Evolutionary conservation across 2,797 vertebrate species (phyloP).

Genomic region (Catharus ustulatus): DNA sequence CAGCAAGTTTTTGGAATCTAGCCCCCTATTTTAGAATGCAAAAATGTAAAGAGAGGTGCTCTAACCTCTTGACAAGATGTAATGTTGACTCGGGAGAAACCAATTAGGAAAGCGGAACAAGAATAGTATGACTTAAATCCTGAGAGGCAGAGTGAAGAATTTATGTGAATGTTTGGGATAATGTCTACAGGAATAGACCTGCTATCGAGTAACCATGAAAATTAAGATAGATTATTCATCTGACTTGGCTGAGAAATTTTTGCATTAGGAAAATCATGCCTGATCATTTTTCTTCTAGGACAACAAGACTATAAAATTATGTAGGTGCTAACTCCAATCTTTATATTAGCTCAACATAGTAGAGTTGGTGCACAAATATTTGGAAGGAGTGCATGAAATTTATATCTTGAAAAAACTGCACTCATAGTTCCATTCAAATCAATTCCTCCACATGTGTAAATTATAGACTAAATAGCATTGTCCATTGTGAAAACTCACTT

Average conservation of each 20-base stretch:
- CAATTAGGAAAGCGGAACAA: background rate
- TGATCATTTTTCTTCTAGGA: background rate
- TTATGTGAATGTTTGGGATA: background rate
- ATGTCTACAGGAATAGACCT: background rate
- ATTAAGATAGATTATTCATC: background rate
- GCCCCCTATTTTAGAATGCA: background rate
- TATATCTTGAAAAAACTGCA: background rate
- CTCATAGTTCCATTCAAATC: background rate
- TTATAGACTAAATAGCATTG: background rate
- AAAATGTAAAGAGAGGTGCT: background rate
- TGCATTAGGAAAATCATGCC: background rate
- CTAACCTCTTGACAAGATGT: background rate
- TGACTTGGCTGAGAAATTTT: background rate
- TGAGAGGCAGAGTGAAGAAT: background rate
- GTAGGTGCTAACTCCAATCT: background rate
- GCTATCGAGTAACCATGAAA: background rate
- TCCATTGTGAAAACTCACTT: background rate
- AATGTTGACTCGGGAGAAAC: background rate
- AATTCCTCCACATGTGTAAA: background rate
- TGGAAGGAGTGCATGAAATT: background rate
- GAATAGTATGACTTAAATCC: background rate
- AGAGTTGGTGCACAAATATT: background rate
- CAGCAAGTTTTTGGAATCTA: background rate
- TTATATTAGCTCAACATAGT: background rate
- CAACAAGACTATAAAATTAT: background rate